These are phyloP conservation scores for Romanogobio albipinnatus DNA, from an alignment of 2,113 vertebrate species.

Conservation along the genomic window DNA sequence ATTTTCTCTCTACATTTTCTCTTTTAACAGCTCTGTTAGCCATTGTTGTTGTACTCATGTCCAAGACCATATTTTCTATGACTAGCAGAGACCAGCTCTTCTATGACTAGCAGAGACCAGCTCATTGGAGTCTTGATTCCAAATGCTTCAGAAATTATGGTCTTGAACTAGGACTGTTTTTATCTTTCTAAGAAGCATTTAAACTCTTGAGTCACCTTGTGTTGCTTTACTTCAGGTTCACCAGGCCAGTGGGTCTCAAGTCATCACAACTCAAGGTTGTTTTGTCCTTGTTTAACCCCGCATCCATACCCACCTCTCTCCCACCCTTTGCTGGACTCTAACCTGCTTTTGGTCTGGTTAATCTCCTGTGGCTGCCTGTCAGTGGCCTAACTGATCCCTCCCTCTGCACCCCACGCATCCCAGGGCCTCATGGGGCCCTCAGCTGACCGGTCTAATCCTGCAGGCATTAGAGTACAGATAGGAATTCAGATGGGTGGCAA, in stretches of 20 bases:
- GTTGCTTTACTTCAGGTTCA: slow-evolving; percentile 24
- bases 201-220: slow-evolving; percentile 2
- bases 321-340: slow-evolving; percentile 33
- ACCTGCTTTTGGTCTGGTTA: slow-evolving; percentile 38
- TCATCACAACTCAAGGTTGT: background rate
- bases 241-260: background rate
- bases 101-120: background rate
- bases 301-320: background rate
- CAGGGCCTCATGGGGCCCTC: slow-evolving; percentile 29
- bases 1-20: background rate
- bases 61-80: background rate
- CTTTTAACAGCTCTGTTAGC: background rate
- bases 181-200: slow-evolving; percentile 16
- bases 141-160: background rate
- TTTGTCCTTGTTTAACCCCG: background rate
- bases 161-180: background rate
- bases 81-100: background rate
- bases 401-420: background rate
- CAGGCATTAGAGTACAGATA: slow-evolving; percentile 41
- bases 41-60: background rate
- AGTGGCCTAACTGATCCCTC: slow-evolving; percentile 6
- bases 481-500: slow-evolving; percentile 36
- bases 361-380: slow-evolving; percentile 25
- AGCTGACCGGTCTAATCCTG: slow-evolving; percentile 51
- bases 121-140: background rate